Evolutionary conservation across 1,140 invertebrate genomes (phyloP).

Genomic region (Heliconius congener): DNA sequence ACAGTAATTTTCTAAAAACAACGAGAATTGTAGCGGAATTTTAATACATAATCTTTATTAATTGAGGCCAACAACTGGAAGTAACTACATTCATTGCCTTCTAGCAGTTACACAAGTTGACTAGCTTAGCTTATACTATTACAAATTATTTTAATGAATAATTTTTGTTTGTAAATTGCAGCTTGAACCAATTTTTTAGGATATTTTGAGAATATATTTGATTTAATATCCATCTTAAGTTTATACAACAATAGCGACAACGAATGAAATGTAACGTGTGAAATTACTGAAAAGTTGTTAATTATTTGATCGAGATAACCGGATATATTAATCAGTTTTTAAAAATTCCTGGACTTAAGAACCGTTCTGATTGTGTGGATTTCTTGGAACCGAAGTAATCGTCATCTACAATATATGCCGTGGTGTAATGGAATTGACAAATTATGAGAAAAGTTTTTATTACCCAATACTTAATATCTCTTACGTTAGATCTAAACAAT

Average conservation of each 20-base stretch:
- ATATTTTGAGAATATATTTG: background rate
- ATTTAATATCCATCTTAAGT: background rate
- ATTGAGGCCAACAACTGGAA: conserved; percentile 71
- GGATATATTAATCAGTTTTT: background rate
- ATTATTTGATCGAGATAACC: background rate
- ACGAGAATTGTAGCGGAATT: conserved; percentile 55
- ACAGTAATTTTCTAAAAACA: conserved; percentile 42
- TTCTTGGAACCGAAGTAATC: background rate
- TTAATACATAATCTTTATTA: conserved; percentile 73
- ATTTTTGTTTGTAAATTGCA: background rate
- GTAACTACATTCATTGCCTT: conserved; percentile 61
- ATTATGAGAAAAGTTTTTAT: conserved; percentile 24
- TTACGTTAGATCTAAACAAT: conserved; percentile 44
- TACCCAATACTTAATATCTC: conserved; percentile 36
- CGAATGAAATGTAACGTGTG: no score
- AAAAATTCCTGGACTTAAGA: background rate
- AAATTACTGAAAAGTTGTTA: background rate
- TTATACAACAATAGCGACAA: no score
- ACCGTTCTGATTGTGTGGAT: background rate
- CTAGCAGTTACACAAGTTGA: conserved; percentile 6
- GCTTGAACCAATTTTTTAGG: background rate
- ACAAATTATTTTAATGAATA: conserved; percentile 1
- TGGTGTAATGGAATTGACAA: conserved; percentile 18
- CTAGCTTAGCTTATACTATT: conserved; percentile 3
- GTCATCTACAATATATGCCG: background rate